A percentile compares a stretch with the other conserved stretches of the same genome.
Conservation (phyloP, 2,888 invertebrate species). For the Leptopilina myrica region DNA sequence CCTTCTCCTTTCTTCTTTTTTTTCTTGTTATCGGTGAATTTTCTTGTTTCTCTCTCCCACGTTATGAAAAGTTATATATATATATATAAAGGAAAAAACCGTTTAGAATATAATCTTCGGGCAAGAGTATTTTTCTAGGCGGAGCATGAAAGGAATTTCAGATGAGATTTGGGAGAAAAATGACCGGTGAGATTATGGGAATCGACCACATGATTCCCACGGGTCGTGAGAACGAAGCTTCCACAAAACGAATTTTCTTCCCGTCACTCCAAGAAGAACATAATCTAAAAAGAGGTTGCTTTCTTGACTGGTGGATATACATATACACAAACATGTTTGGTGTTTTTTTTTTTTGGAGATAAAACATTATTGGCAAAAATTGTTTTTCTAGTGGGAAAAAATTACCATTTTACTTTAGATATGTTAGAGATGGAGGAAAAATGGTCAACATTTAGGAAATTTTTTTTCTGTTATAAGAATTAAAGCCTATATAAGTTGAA, state of each 20-base stretch:
- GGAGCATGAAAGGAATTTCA: conserved; percentile 43
- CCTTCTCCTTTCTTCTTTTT: too few relatives aligned
- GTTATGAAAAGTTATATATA: too few relatives aligned
- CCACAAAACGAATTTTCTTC: conserved; percentile 44
- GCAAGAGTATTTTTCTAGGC: conserved; percentile 31
- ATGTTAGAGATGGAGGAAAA: too few relatives aligned
- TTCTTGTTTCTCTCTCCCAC: conserved; percentile 1
- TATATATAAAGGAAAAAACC: not conserved
- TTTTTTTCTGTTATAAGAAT: too few relatives aligned
- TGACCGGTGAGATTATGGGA: conserved; percentile 31
- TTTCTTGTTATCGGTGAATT: not conserved
- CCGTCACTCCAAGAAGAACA: conserved; percentile 33
- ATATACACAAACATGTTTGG: too few relatives aligned
- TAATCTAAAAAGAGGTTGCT: conserved; percentile 24
- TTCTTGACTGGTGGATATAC: not conserved
- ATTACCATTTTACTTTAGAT: too few relatives aligned
- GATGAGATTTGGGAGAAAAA: conserved; percentile 50
- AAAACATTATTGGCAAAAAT: too few relatives aligned
- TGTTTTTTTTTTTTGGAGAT: too few relatives aligned
- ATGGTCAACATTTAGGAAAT: too few relatives aligned
- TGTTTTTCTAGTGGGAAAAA: too few relatives aligned
- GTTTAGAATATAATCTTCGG: conserved; percentile 18
- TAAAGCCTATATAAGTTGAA: too few relatives aligned
- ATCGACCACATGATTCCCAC: conserved; percentile 44
- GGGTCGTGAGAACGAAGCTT: conserved; percentile 52